A percentile compares a stretch with the other conserved stretches of the same genome.
These are phyloP conservation scores for Leptogaster cylindrica DNA, from an alignment of 2,888 invertebrate genomes.

Conservation along the genomic window DNA sequence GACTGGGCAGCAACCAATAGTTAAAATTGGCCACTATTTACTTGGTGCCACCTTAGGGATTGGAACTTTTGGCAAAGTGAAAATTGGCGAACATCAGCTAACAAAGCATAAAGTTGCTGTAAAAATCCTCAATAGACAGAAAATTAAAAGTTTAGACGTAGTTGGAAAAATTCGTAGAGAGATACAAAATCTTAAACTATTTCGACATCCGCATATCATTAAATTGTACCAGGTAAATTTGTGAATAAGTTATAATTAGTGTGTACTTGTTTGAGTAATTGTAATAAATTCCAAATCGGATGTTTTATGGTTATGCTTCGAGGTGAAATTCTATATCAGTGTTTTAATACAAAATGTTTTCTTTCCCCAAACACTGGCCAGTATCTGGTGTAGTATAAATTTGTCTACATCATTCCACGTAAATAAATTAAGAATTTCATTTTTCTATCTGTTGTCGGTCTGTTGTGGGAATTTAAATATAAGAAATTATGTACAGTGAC, in stretches of 20 bases:
- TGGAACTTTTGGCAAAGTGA: constrained; percentile 99
- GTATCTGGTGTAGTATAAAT: too few relatives aligned
- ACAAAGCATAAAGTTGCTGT: constrained; percentile 99
- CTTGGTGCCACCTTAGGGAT: constrained; percentile 87
- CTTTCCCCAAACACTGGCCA: too few relatives aligned
- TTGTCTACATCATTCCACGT: too few relatives aligned
- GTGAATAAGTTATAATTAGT: too few relatives aligned
- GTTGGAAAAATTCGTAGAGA: constrained; percentile 98
- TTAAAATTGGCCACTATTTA: constrained; percentile 96
- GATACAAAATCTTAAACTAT: constrained; percentile 99
- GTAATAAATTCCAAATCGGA: background rate
- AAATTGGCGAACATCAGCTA: constrained; percentile 97
- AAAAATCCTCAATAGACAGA: constrained; percentile 96
- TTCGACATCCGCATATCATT: constrained; percentile 99
- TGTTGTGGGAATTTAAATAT: too few relatives aligned
- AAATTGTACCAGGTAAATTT: constrained; percentile 86
- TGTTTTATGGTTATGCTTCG: constrained; percentile 48
- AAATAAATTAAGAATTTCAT: too few relatives aligned
- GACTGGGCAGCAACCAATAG: constrained; percentile 70
- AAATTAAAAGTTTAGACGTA: constrained; percentile 98
- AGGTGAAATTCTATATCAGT: too few relatives aligned
- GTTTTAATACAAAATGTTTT: too few relatives aligned
- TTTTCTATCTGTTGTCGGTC: too few relatives aligned
- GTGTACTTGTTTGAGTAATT: too few relatives aligned
- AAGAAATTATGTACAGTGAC: too few relatives aligned